phyloP scores from a whole-genome alignment of 2,113 vertebrate genomes.

The Chionomys nivalis region DNA sequence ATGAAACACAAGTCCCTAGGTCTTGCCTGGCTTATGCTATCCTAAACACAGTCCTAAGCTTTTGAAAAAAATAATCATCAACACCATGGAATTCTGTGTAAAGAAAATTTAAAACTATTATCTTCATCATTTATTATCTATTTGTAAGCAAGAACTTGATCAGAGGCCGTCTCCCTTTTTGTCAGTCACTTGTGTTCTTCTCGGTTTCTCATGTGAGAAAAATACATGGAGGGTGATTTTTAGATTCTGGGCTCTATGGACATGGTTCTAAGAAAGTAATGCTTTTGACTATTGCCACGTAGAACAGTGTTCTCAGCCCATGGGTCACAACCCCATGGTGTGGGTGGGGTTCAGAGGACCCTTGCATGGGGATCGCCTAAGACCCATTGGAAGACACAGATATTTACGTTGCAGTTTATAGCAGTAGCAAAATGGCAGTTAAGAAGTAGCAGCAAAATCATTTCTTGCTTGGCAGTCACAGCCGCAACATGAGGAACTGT shows the following conservation, averaged over 20 bases:
- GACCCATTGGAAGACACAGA: background rate
- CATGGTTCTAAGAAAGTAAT: conserved; percentile 16
- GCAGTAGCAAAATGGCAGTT: background rate
- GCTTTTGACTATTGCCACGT: background rate
- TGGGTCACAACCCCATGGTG: background rate
- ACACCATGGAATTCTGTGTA: background rate
- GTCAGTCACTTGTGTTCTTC: background rate
- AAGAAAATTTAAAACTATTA: background rate
- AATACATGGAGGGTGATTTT: background rate
- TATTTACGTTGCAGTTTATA: background rate
- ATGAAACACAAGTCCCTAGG: no score
- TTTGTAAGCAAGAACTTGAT: background rate
- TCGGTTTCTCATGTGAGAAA: background rate
- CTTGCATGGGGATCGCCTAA: background rate
- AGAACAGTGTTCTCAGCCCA: background rate
- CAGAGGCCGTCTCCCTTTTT: background rate
- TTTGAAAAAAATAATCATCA: background rate
- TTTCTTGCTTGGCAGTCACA: background rate
- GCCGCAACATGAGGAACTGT: background rate
- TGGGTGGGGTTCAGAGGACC: background rate
- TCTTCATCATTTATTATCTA: background rate
- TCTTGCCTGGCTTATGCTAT: background rate
- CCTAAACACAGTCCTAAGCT: background rate
- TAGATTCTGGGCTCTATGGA: background rate
- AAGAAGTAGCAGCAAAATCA: background rate